A percentile compares a stretch with the other conserved stretches of the same genome.
phyloP scores from a whole-genome alignment of 2,113 vertebrate species.

The Piliocolobus tephrosceles region DNA sequence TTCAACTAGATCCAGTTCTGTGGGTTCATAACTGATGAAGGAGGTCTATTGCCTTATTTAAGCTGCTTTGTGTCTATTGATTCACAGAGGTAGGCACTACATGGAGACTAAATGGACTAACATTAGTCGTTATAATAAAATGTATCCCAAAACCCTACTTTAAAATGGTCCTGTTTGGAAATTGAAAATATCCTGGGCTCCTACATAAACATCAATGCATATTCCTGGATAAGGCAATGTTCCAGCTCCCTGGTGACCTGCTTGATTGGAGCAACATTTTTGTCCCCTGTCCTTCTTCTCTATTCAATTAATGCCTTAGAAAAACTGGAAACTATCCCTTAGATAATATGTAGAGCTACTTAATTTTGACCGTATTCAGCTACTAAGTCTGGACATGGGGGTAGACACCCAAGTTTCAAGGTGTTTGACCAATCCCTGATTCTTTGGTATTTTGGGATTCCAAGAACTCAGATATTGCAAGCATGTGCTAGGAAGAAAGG shows the following conservation, averaged over 20 bases:
- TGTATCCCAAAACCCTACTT: not conserved
- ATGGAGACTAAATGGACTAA: not conserved
- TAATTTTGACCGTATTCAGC: not conserved
- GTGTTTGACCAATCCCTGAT: not conserved
- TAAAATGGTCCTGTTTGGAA: not conserved
- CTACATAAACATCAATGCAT: not conserved
- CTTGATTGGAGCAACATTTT: not conserved
- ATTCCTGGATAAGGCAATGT: not conserved
- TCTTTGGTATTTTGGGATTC: not conserved
- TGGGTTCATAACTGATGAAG: not conserved
- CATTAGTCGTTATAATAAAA: not conserved
- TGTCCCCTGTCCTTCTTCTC: not conserved
- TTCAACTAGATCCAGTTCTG: not conserved
- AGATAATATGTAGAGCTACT: not conserved
- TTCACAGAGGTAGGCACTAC: not conserved
- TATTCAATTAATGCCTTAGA: not conserved
- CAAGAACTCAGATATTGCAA: not conserved
- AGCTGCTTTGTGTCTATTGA: not conserved
- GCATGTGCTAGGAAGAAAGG: not conserved
- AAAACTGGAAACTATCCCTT: not conserved
- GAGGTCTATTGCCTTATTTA: not conserved
- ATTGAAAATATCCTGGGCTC: not conserved
- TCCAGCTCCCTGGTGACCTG: not conserved
- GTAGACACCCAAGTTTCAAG: not conserved
- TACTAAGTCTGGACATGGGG: not conserved